Percentiles rank a stretch among this genome's conserved stretches.
Conservation (phyloP, 2,113 vertebrate genomes). For the Lophotis ruficrista region DNA sequence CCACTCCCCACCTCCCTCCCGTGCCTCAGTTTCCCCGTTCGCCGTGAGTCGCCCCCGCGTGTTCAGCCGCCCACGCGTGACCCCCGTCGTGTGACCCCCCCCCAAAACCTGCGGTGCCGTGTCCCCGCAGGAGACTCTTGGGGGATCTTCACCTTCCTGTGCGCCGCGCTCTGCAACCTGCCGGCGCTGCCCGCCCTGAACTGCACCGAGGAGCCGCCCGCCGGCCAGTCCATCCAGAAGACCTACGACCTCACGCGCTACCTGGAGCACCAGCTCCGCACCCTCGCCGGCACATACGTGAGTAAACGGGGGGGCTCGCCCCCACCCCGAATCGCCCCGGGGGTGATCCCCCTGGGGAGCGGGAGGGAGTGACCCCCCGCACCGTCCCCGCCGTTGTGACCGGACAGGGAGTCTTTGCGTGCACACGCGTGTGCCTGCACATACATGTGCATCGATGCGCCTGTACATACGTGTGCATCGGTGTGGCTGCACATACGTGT, state of each 20-base stretch:
- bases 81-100: too few relatives aligned
- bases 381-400: too few relatives aligned
- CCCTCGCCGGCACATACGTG: slow-evolving; percentile 94
- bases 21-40: not conserved
- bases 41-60: too few relatives aligned
- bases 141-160: slow-evolving; percentile 83
- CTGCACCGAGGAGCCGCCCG: slow-evolving; percentile 81
- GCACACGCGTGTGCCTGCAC: not conserved
- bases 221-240: slow-evolving; percentile 92
- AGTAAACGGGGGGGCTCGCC: slow-evolving; percentile 54
- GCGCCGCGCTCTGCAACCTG: slow-evolving; percentile 81
- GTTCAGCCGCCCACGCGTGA: too few relatives aligned
- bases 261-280: slow-evolving; percentile 95
- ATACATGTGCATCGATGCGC: too few relatives aligned
- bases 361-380: too few relatives aligned
- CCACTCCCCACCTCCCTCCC: not conserved
- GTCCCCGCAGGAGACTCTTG: slow-evolving; percentile 82
- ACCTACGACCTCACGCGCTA: slow-evolving; percentile 97
- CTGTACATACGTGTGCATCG: not conserved
- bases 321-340: too few relatives aligned
- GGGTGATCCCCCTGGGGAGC: too few relatives aligned
- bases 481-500: too few relatives aligned
- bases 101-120: too few relatives aligned
- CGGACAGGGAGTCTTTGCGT: too few relatives aligned
- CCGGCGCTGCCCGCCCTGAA: slow-evolving; percentile 80